Evolutionary conservation across 2,113 vertebrate species (phyloP), one percentile per base, ranked within the genome.

Genomic region (Anhinga anhinga): DNA sequence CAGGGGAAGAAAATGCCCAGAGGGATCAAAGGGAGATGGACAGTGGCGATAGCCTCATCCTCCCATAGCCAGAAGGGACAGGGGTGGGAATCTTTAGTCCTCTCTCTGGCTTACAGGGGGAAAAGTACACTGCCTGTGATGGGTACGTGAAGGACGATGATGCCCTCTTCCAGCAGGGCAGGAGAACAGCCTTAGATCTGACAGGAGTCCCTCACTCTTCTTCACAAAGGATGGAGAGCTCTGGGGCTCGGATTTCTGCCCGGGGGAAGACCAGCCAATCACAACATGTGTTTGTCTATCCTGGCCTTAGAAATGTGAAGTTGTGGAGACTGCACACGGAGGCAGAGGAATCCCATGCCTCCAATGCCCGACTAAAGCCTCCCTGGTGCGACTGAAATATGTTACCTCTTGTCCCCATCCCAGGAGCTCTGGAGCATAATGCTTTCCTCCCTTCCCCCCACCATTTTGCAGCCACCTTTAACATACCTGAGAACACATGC

Each of bases 41-140:
- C 1, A 44, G 38, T 3, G 36, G 44, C 11, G 66, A 80, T 21
- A 52, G 1, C 7, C n/a, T 45, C 26, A 15, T 18, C 23, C n/a
- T 80, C n/a, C 53, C 0, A 0, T 50, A 84, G 44, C 29, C 55
- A 19, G 47, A 67, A 38, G 42, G 29, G 19, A 82, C 6, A 49
- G 15, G 22, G 29, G 30, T n/a, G 17, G 38, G 32, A 63, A 38
- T 32, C 52, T 36, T 66, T n/a, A 2, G 16, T 76, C 50, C 25
- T 72, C 25, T 13, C n/a, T 12, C 82, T 63, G 66, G 13, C n/a
- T 84, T 18, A 20, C 42, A 66, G 45, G 44, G 44, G 42, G 61
- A 53, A 32, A 22, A 67, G 22, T 8, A 32, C 29, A 8, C 7
- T 21, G 29, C 63, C 69, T 47, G 10, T 14, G 66, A 69, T 10